phyloP scores from a whole-genome alignment of 2,888 invertebrate species.

The Heliconius charithonia region DNA sequence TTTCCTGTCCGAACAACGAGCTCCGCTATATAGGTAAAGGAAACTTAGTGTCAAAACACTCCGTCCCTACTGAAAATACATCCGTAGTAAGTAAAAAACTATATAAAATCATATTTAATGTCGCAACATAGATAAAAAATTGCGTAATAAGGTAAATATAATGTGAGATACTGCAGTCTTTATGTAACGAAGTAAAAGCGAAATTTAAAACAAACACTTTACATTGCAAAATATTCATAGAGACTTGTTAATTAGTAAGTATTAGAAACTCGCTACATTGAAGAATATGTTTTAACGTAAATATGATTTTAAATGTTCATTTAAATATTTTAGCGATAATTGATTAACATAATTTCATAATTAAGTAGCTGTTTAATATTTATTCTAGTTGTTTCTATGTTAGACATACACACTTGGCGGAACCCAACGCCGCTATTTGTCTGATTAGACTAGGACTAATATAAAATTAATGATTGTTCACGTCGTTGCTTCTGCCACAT shows the following conservation, averaged over 20 bases:
- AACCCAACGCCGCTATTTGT: too few relatives aligned
- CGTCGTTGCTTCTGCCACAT: too few relatives aligned
- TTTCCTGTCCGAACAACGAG: too few relatives aligned
- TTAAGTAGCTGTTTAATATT: neutral
- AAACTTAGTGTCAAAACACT: too few relatives aligned
- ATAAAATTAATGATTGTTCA: too few relatives aligned
- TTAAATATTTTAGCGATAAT: slow-evolving; percentile 1
- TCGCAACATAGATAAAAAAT: slow-evolving; percentile 19
- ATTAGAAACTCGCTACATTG: slow-evolving; percentile 5
- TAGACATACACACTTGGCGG: too few relatives aligned
- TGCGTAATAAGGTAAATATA: slow-evolving; percentile 27
- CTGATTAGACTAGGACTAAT: too few relatives aligned
- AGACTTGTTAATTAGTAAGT: slow-evolving; percentile 23
- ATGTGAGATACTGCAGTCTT: neutral
- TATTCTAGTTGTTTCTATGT: neutral
- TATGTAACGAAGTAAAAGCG: slow-evolving; percentile 24
- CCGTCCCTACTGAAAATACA: too few relatives aligned
- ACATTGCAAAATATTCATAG: slow-evolving; percentile 17
- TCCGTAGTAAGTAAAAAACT: too few relatives aligned
- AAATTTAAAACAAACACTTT: slow-evolving; percentile 20
- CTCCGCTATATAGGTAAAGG: too few relatives aligned
- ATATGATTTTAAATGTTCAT: neutral
- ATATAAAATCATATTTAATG: neutral
- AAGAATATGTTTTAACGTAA: neutral
- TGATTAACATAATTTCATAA: neutral